Base-by-base conservation (phyloP, 1,140 invertebrate species). In the Akabosia matsudoensis region DNA sequence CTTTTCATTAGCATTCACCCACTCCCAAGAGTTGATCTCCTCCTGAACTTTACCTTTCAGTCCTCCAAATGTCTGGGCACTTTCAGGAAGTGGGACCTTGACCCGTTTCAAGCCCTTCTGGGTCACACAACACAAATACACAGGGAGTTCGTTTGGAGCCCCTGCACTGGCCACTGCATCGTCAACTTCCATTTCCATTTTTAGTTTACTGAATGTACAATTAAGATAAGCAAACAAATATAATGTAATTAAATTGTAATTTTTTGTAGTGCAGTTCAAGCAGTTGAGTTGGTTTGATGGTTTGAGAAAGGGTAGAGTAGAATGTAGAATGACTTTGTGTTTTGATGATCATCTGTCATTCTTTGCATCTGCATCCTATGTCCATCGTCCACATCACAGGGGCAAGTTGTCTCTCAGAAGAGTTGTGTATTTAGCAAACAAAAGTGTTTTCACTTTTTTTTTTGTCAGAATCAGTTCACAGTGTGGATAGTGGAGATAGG, bases 131-230 rank as follows among this genome's bases (percentile, higher is more conserved):
- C 24, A 67, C 26, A 67, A 2, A 67, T 30, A 67, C 24, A 67
- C 10, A 2, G 28, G 13, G 26, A n/a, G 16, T 22, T 24, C 4
- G 61, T 67, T 67, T 30, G 24, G 1, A 30, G 24, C 28, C 7
- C 7, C 10, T 31, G 28, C 22, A 28, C 13, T 2, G 14, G 1
- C n/a, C 3, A 10, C 22, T 24, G 10, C 54, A 10, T 67, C 61
- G 22, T 67, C 61, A 4, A 67, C 61, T 67, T 67, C 61, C 61
- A 67, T 67, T 4, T 67, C 61, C 61, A 67, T 67, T 28, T 2
- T 67, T 28, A 28, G 31, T 30, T 24, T 4, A 16, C 24, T n/a
- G 7, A 22, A 4, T n/a, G 24, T 7, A 45, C 18, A 18, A 45
- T 45, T 7, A 45, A 10, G 37, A 45, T 18, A 45, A 45, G 37